Percentiles rank a stretch among this genome's conserved stretches.
These are phyloP conservation scores for Macropus fuliginosus DNA, from an alignment of 2,797 vertebrate genomes.

Conservation along the genomic window DNA sequence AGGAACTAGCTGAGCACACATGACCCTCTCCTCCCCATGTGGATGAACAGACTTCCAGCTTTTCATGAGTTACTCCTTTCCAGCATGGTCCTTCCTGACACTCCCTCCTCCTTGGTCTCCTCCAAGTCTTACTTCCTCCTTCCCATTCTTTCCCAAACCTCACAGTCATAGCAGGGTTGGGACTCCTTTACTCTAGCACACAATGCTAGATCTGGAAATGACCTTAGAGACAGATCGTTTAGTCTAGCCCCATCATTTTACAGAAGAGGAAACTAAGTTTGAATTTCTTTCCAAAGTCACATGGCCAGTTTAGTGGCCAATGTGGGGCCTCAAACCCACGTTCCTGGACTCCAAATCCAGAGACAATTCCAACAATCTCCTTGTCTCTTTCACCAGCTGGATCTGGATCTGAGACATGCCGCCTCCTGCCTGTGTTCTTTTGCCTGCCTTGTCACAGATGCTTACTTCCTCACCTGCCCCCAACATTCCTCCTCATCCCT, in stretches of 20 bases:
- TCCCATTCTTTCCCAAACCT: background rate
- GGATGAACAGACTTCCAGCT: background rate
- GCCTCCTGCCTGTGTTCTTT: background rate
- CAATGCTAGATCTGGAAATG: background rate
- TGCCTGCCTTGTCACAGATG: background rate
- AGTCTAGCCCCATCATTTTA: background rate
- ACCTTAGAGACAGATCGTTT: background rate
- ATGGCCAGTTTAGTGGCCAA: background rate
- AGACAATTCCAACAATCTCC: background rate
- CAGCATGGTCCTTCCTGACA: no score
- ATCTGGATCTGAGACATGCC: background rate
- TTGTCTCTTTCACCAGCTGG: background rate
- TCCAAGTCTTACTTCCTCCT: background rate
- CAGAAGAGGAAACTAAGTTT: background rate
- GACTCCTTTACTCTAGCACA: background rate
- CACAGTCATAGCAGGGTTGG: background rate
- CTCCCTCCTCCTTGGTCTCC: background rate
- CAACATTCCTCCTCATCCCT: background rate
- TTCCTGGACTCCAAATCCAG: background rate
- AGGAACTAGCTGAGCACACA: background rate
- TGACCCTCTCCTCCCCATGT: background rate
- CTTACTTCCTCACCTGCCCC: background rate
- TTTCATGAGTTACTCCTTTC: background rate
- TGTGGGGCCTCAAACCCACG: background rate
- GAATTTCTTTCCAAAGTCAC: background rate